These are phyloP conservation scores for Drusus annulatus DNA, from an alignment of 1,140 invertebrate species.

Conservation along the genomic window DNA sequence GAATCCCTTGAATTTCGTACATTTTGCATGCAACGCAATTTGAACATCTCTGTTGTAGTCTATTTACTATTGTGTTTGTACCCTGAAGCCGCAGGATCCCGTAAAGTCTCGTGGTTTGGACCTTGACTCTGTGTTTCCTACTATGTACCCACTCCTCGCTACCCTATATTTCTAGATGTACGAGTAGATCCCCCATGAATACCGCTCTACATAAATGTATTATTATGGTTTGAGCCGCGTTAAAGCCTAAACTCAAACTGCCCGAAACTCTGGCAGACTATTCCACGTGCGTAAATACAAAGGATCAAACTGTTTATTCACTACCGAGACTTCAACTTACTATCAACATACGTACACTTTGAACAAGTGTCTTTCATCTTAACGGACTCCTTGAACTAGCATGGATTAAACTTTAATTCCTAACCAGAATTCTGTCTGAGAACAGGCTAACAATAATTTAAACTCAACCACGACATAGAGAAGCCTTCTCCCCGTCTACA, in stretches of 20 bases:
- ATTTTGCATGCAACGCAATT: slow-evolving; percentile 32
- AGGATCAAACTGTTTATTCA: not conserved
- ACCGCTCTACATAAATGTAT: slow-evolving; percentile 35
- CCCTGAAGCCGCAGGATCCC: slow-evolving; percentile 26
- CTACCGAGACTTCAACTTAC: not conserved
- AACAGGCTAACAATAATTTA: slow-evolving; percentile 6
- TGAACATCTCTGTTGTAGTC: not conserved
- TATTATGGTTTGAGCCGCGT: slow-evolving; percentile 16
- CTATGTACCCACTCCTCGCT: too few species aligned
- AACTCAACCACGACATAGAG: not conserved
- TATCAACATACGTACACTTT: not conserved
- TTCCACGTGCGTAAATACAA: not conserved
- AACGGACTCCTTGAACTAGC: not conserved
- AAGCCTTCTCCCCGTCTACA: not conserved
- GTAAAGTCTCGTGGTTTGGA: slow-evolving; percentile 33
- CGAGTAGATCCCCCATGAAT: not conserved
- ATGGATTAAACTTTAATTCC: not conserved
- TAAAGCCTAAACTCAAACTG: slow-evolving; percentile 19
- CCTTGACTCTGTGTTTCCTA: slow-evolving; percentile 30
- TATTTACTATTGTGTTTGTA: slow-evolving; percentile 25
- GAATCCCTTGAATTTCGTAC: not conserved
- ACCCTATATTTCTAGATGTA: too few species aligned
- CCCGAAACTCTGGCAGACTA: not conserved
- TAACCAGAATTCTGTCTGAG: not conserved
- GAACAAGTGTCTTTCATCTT: not conserved